Conservation (phyloP, 92 coral and sea anemone genomes). For the Palythoa grandis region DNA sequence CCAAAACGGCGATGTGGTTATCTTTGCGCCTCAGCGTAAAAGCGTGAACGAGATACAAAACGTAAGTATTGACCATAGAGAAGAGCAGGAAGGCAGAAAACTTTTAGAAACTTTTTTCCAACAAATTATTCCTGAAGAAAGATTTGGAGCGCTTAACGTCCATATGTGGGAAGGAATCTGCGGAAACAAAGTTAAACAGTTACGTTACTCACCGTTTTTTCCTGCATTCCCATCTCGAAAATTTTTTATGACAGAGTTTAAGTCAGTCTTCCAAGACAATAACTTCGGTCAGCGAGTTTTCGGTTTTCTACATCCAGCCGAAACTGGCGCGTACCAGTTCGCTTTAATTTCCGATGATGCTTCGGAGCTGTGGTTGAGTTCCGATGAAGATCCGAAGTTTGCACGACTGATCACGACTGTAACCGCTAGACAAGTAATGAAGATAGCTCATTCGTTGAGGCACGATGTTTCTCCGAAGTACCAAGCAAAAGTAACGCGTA, state of each 20-base stretch:
- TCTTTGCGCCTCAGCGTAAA: conserved; percentile 65
- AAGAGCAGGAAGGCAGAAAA: conserved; percentile 64
- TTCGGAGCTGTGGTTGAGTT: conserved; percentile 89
- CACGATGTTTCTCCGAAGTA: conserved; percentile 63
- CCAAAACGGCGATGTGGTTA: conserved; percentile 44
- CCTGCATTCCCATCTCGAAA: conserved; percentile 78
- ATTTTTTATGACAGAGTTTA: conserved; percentile 56
- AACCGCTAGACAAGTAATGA: conserved; percentile 65
- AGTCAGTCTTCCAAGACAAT: conserved; percentile 65
- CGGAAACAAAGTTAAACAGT: conserved; percentile 79
- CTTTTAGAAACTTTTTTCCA: conserved; percentile 76
- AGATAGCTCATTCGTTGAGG: conserved; percentile 54
- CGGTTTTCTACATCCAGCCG: conserved; percentile 74
- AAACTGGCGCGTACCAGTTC: conserved; percentile 74
- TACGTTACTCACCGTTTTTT: conserved; percentile 83
- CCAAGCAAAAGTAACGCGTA: conserved; percentile 71
- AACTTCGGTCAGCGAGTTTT: conserved; percentile 84
- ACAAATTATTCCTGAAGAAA: conserved; percentile 74
- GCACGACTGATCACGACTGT: conserved; percentile 84
- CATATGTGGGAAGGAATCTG: conserved; percentile 87
- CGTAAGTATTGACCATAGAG: conserved; percentile 25
- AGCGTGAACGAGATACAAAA: conserved; percentile 27
- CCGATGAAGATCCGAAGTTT: conserved; percentile 79
- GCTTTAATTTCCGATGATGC: conserved; percentile 87
- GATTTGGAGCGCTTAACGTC: conserved; percentile 76